Evolutionary conservation across 2,113 vertebrate genomes (phyloP).

Genomic region (Mobula birostris): DNA sequence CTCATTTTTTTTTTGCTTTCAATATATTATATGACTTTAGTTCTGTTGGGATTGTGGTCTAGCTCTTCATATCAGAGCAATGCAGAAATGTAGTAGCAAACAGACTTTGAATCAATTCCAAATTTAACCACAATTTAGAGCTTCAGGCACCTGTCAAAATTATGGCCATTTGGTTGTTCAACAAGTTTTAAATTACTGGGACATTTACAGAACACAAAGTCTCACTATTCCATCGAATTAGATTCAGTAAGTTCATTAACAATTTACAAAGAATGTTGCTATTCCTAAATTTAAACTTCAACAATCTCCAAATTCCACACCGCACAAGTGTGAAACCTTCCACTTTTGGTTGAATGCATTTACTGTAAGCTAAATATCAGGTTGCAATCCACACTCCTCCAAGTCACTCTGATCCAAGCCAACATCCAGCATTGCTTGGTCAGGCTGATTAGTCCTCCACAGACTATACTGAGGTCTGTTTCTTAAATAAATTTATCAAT

Average conservation of each 20-base stretch:
- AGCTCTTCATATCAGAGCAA: neutral
- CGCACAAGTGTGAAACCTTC: neutral
- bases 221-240: neutral
- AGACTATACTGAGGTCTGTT: neutral
- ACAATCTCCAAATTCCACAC: neutral
- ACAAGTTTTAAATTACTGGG: neutral
- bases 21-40: neutral
- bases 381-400: neutral
- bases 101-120: neutral
- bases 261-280: neutral
- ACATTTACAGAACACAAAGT: constrained; percentile 11
- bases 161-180: neutral
- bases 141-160: neutral
- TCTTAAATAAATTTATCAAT: neutral
- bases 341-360: neutral
- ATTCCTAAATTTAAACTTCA: neutral
- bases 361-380: neutral
- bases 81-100: neutral
- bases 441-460: neutral
- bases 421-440: neutral
- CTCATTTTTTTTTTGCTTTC: neutral
- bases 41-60: neutral
- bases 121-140: neutral
- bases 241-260: constrained; percentile 14
- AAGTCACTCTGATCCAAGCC: neutral